Conservation (phyloP, 2,797 vertebrate species). For the Catharus ustulatus region DNA sequence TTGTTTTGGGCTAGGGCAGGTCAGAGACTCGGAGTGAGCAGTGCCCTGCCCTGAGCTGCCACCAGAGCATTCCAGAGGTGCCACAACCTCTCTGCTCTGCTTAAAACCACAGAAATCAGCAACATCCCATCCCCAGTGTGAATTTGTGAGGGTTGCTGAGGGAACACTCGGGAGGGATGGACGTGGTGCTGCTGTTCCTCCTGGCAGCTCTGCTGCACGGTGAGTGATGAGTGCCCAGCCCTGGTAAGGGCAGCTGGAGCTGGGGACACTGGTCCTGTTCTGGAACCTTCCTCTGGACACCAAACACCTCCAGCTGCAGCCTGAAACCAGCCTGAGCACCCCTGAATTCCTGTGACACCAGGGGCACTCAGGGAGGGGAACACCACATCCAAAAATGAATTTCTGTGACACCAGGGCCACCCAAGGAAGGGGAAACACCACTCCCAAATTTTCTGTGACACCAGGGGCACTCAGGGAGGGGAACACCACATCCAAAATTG, state of each 20-base stretch:
- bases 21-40: neutral
- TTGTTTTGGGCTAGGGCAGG: neutral
- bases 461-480: no score
- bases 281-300: neutral
- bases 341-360: no score
- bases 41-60: accelerated
- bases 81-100: neutral
- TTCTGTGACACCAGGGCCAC: neutral
- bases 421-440: no score
- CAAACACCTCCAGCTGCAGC: neutral
- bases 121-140: accelerated
- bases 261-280: accelerated
- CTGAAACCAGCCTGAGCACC: neutral
- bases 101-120: neutral
- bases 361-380: no score
- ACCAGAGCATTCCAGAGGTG: accelerated
- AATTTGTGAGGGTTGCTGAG: neutral
- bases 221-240: neutral
- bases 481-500: no score
- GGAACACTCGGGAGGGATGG: neutral
- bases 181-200: conserved; percentile 5
- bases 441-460: no score
- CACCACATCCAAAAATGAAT: no score
- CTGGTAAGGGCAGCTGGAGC: accelerated
- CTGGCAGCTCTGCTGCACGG: conserved; percentile 51